Evolutionary conservation across 2,113 vertebrate genomes (phyloP), one percentile per base, ranked within the genome.

Genomic region (Centropus unirufus): DNA sequence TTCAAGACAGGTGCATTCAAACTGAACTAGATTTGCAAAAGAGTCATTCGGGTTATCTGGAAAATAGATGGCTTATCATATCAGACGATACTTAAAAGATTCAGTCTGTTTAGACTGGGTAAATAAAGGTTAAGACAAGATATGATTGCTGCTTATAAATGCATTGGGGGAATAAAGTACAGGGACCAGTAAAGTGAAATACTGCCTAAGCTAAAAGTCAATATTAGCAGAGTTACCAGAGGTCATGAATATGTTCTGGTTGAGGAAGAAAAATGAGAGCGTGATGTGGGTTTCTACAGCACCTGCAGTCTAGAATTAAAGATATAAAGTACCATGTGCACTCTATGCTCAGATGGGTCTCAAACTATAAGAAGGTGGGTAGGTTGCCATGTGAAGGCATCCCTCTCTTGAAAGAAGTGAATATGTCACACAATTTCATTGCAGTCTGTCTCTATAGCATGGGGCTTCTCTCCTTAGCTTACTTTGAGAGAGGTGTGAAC

Each of bases 31-130:
- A 39, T 79, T 11, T 66, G 29, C 32, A n/a, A 62, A 62, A 83
- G 22, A 62, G 32, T 2, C 1, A 7, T 59, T 57, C 29, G 34
- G 39, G 16, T 68, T 89, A 89, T 82, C 57, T 89, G 74, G 34
- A 52, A 68, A 82, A 72, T 30, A 9, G 42, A 55, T 51, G 34
- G 46, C 47, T 93, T 94, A 87, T 83, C 74, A 12, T 88, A 66
- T 57, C 82, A 58, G 58, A 66, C 24, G 74, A 83, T 51, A 39
- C 83, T 86, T 66, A 32, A 64, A 94, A 80, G 54, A 73, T 73
- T 86, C 90, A 27, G 7, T 78, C 83, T 83, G 75, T 95, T 92
- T 94, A 83, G 86, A 8, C 61, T 86, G 42, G 47, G 54, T 77
- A 90, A 92, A 68, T 87, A 96, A 85, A 84, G 13, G 21, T 47